Evolutionary conservation across 2,888 invertebrate genomes (phyloP).

Genomic region (Habroteleia sp.): DNA sequence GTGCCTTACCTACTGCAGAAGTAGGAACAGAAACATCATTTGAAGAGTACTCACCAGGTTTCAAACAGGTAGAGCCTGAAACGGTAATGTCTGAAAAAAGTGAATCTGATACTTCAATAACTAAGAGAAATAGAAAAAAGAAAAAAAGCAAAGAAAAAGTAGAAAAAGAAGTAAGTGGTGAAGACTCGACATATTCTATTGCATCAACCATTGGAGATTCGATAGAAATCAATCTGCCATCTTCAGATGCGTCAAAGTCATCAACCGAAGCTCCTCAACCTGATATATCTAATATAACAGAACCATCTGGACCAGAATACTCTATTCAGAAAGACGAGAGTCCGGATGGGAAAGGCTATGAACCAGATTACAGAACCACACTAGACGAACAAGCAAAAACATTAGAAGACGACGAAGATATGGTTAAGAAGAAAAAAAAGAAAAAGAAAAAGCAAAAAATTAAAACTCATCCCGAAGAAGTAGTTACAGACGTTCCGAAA

Average conservation of each 20-base stretch:
- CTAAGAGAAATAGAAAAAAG: slow-evolving; percentile 70
- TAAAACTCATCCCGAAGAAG: slow-evolving; percentile 82
- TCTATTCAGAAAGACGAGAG: slow-evolving; percentile 78
- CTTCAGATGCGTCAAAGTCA: slow-evolving; percentile 82
- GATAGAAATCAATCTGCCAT: slow-evolving; percentile 82
- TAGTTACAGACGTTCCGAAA: slow-evolving; percentile 81
- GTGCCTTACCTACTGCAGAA: slow-evolving; percentile 66
- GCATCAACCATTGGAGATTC: slow-evolving; percentile 83
- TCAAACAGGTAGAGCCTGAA: slow-evolving; percentile 73
- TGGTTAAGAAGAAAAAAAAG: slow-evolving; percentile 81
- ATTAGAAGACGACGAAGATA: slow-evolving; percentile 77
- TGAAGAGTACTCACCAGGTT: slow-evolving; percentile 47
- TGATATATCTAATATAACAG: slow-evolving; percentile 71
- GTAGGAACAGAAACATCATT: slow-evolving; percentile 66
- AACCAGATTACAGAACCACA: slow-evolving; percentile 86
- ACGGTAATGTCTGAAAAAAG: slow-evolving; percentile 66
- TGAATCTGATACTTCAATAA: slow-evolving; percentile 63
- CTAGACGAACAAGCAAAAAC: slow-evolving; percentile 82
- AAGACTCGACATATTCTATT: slow-evolving; percentile 70
- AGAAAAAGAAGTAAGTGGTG: slow-evolving; percentile 63
- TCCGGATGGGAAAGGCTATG: slow-evolving; percentile 84
- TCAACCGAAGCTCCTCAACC: slow-evolving; percentile 81
- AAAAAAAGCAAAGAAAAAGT: slow-evolving; percentile 70
- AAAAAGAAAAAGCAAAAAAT: slow-evolving; percentile 82
- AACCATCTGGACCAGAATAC: slow-evolving; percentile 65